phyloP scores from a whole-genome alignment of 2,113 vertebrate genomes.

The Ammospiza caudacuta region DNA sequence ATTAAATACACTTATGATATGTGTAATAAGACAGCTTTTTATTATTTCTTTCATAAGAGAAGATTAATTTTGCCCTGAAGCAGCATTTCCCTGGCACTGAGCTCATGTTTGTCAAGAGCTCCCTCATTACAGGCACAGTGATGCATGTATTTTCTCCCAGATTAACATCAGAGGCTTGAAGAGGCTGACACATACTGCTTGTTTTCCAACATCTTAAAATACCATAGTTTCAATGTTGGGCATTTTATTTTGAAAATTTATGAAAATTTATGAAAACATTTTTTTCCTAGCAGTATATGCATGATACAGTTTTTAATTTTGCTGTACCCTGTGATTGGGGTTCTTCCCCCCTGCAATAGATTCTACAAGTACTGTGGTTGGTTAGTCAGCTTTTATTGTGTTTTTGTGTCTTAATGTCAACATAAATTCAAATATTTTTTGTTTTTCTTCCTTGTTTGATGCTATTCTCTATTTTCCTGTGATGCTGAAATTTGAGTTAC shows the following conservation, averaged over 20 bases:
- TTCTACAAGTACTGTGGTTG: not conserved
- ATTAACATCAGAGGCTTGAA: not conserved
- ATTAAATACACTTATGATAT: not conserved
- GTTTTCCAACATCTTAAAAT: not conserved
- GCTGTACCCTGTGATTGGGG: not conserved
- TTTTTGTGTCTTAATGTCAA: not conserved
- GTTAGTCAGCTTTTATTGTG: not conserved
- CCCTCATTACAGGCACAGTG: not conserved
- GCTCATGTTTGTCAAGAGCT: not conserved
- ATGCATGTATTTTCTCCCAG: not conserved
- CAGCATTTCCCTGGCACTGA: not conserved
- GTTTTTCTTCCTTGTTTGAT: not conserved
- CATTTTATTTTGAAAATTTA: not conserved
- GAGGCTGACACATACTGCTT: not conserved
- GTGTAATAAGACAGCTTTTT: constrained; percentile 23
- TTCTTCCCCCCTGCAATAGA: rapidly evolving
- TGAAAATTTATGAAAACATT: not conserved
- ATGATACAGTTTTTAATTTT: not conserved
- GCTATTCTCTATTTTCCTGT: not conserved
- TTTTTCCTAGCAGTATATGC: not conserved
- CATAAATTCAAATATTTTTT: not conserved
- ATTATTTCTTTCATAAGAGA: constrained; percentile 14
- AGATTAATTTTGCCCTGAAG: constrained; percentile 18
- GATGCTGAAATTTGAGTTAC: not conserved
- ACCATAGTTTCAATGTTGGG: not conserved